Evolutionary conservation across 2,797 vertebrate species (phyloP), one percentile per base, ranked within the genome.

Genomic region (Cirrhinus molitorella): DNA sequence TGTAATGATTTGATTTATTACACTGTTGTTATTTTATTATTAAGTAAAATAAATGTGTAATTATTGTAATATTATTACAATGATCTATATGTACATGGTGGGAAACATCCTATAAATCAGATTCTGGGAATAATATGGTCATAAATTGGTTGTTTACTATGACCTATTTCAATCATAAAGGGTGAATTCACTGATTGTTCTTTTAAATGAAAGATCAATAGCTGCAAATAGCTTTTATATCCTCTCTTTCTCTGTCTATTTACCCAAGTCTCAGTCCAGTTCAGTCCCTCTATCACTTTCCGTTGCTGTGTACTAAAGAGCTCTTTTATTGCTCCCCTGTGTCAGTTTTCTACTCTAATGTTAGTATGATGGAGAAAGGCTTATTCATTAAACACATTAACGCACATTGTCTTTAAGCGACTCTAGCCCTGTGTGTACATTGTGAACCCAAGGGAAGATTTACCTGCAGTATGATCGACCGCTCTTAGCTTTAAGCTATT

Each of bases 271-370:
- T 59, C 23, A 47, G 6, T 49, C 45, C 43, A 47, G 40, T 55
- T 79, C 17, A 23, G 59, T 81, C 53, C 40, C 28, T 80, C 40
- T 49, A 53, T 61, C 28, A 40, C 28, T 55, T 37, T 31, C 63
- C 14, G 21, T 49, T 70, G 70, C 51, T 25, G 23, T 77, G 63
- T 65, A 67, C 49, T 68, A 67, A 80, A 83, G 70, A 70, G 71
- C 61, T 61, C 61, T 61, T 85, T 77, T 78, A 80, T 81, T 61
- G 49, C 79, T 63, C 59, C 74, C 28, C 63, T 34, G 83, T 59
- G 67, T 67, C 79, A 28, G 31, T 57, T 53, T 70, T 66, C 34
- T 55, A 11, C 72, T 40, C 25, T 68, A 61, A 67, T 79, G 43
- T 53, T 31, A 85, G 59, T 68, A 66, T 49, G 61, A 87, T 85